Evolutionary conservation across 2,113 vertebrate species (phyloP).

Genomic region (Bufo gargarizans): DNA sequence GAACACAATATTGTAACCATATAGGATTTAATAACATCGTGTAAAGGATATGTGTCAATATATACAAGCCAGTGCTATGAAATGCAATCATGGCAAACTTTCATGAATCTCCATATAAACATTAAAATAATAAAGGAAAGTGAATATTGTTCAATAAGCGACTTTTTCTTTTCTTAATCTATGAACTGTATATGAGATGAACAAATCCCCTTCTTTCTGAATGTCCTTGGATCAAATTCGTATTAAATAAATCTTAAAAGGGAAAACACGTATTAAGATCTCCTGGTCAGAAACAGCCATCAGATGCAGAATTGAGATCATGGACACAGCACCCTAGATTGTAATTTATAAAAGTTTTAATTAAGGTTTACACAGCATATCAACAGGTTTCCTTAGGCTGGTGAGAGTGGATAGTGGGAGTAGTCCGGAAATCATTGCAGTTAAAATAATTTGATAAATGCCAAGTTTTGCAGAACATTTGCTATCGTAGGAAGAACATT

Average conservation of each 20-base stretch:
- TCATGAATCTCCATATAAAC: too few relatives aligned
- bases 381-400: not conserved
- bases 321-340: not conserved
- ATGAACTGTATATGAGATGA: too few relatives aligned
- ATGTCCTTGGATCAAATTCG: too few relatives aligned
- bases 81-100: too few relatives aligned
- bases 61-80: too few relatives aligned
- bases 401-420: not conserved
- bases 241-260: not conserved
- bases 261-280: not conserved
- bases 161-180: not conserved
- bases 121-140: too few relatives aligned
- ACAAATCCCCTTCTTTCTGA: too few relatives aligned
- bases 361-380: not conserved
- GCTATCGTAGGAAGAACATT: slow-evolving; percentile 2
- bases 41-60: too few relatives aligned
- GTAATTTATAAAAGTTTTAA: not conserved
- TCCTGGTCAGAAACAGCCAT: not conserved
- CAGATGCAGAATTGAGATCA: not conserved
- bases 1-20: too few relatives aligned
- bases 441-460: not conserved
- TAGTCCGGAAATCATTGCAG: not conserved
- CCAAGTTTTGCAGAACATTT: not conserved
- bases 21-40: too few relatives aligned
- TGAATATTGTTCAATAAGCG: not conserved